Percentiles rank a stretch among this genome's conserved stretches.
phyloP scores from a whole-genome alignment of 2,888 invertebrate genomes.

The Ellobium chinense region DNA sequence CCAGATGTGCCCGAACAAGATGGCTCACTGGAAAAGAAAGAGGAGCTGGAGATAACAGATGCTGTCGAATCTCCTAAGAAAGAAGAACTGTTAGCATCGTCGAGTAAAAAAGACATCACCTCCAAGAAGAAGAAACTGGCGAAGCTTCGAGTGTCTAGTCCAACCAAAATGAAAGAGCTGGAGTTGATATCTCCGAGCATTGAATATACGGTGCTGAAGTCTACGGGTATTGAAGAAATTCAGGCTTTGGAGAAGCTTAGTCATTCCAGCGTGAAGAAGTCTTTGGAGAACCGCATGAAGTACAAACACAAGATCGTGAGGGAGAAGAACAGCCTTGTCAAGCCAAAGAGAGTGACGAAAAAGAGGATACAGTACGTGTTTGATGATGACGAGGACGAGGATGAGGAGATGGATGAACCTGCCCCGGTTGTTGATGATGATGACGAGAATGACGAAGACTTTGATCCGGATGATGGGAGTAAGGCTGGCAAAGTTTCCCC shows the following conservation, averaged over 20 bases:
- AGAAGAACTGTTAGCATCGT: neutral
- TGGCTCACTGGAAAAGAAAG: neutral
- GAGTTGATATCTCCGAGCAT: constrained; percentile 34
- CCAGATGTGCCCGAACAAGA: neutral
- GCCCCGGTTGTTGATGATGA: constrained; percentile 5
- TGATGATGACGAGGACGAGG: constrained; percentile 36
- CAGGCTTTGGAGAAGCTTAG: constrained; percentile 16
- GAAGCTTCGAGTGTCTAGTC: constrained; percentile 41
- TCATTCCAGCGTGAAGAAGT: constrained; percentile 7
- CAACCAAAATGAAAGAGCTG: constrained; percentile 44
- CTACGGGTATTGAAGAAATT: constrained; percentile 29
- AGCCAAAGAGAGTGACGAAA: constrained; percentile 11
- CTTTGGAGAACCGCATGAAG: constrained; percentile 28
- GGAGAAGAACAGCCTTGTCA: constrained; percentile 23
- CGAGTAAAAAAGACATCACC: neutral
- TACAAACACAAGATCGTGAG: constrained; percentile 37
- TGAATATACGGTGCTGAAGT: constrained; percentile 38
- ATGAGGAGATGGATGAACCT: neutral
- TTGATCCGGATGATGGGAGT: constrained; percentile 5
- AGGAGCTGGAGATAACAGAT: constrained; percentile 6
- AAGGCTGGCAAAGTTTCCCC: neutral
- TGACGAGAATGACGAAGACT: constrained; percentile 29
- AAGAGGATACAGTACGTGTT: constrained; percentile 37
- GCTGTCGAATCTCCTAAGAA: neutral
- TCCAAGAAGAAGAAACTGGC: constrained; percentile 37